These are phyloP conservation scores for Papilio glaucus DNA, from an alignment of 1,140 invertebrate genomes.

Conservation along the genomic window DNA sequence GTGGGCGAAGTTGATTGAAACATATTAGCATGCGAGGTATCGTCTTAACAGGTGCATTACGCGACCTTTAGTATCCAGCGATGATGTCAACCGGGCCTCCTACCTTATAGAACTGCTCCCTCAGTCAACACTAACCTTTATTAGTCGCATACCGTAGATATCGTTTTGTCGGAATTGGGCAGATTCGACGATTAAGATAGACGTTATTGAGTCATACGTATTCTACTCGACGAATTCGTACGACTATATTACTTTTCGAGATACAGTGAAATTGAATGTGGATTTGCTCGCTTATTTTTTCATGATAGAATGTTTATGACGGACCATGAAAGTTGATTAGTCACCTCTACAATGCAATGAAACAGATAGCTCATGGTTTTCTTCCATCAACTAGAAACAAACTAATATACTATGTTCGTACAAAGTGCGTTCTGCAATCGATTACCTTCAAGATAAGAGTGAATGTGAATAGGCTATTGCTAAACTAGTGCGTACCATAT, in stretches of 20 bases:
- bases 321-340: too few relatives aligned
- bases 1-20: slow-evolving; percentile 7
- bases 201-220: too few relatives aligned
- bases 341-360: too few relatives aligned
- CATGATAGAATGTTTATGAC: too few relatives aligned
- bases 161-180: slow-evolving; percentile 14
- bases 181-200: slow-evolving; percentile 3
- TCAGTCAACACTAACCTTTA: slow-evolving; percentile 46
- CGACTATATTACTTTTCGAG: neutral
- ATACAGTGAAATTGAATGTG: neutral
- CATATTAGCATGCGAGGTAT: slow-evolving; percentile 42
- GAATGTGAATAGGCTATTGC: too few relatives aligned
- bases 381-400: too few relatives aligned
- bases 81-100: slow-evolving; percentile 48
- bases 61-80: slow-evolving; percentile 45
- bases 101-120: slow-evolving; percentile 42
- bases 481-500: too few relatives aligned
- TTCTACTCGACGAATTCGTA: too few relatives aligned
- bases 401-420: too few relatives aligned
- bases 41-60: slow-evolving; percentile 34
- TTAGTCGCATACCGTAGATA: slow-evolving; percentile 38
- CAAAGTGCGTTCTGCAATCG: too few relatives aligned
- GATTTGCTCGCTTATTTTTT: neutral
- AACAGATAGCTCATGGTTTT: too few relatives aligned
- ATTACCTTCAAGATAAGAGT: too few relatives aligned